Evolutionary conservation across 1,140 invertebrate genomes (phyloP).

Genomic region (Pachypsylla venusta): DNA sequence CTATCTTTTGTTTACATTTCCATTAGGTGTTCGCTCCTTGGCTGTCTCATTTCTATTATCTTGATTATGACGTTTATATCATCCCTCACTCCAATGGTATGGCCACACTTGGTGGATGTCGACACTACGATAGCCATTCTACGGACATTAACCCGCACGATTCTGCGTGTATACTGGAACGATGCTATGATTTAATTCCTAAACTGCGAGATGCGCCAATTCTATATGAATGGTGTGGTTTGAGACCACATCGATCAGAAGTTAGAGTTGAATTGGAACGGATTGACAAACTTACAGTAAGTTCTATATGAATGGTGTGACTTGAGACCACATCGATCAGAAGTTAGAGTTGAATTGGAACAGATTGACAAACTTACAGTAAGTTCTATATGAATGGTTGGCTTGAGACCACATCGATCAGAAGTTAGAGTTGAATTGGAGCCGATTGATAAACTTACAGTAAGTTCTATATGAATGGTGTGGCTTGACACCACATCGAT

Average conservation of each 20-base stretch:
- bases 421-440: no score
- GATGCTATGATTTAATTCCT: conserved; percentile 55
- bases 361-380: no score
- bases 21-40: conserved; percentile 70
- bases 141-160: conserved; percentile 51
- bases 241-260: conserved; percentile 47
- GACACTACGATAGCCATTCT: conserved; percentile 65
- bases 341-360: no score
- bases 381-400: no score
- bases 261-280: conserved; percentile 48
- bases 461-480: no score
- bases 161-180: conserved; percentile 50
- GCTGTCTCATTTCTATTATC: conserved; percentile 75
- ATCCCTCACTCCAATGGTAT: conserved; percentile 49
- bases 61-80: conserved; percentile 68
- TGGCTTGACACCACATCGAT: no score
- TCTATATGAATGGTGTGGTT: conserved; percentile 49
- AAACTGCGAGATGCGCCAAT: conserved; percentile 42
- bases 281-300: not conserved
- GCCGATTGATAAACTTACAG: no score
- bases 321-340: no score
- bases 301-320: no score
- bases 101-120: conserved; percentile 65
- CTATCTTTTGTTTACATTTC: no score
- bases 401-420: no score